phyloP scores from a whole-genome alignment of 2,888 invertebrate species.

The Heliconius sara region DNA sequence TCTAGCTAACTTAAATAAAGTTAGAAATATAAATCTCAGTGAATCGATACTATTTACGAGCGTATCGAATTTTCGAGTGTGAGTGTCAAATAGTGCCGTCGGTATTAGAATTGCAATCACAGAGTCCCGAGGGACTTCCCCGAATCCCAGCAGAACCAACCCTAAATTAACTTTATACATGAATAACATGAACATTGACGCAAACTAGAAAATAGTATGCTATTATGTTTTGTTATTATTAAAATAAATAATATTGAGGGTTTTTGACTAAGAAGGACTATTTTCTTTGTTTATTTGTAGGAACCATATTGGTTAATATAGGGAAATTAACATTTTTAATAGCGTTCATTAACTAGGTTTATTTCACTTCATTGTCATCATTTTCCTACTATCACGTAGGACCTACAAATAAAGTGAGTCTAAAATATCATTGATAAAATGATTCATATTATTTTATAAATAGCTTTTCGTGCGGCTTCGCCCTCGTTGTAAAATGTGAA shows the following conservation, averaged over 20 bases:
- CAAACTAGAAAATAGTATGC: not conserved
- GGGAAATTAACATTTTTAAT: too few species aligned
- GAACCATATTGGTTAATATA: not conserved
- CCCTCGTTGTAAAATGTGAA: not conserved
- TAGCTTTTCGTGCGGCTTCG: not conserved
- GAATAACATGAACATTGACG: constrained; percentile 2
- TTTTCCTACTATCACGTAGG: too few species aligned
- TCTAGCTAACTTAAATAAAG: not conserved
- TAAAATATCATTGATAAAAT: not conserved
- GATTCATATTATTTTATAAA: too few species aligned
- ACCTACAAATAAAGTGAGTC: not conserved
- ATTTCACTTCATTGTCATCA: not conserved
- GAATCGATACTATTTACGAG: not conserved
- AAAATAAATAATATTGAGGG: not conserved
- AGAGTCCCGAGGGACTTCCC: not conserved
- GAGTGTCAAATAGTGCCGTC: constrained; percentile 13
- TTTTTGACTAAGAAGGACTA: not conserved
- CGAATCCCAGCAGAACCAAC: not conserved
- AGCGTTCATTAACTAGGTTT: too few species aligned
- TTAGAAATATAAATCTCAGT: not conserved
- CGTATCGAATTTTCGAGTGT: not conserved
- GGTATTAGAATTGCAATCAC: not conserved
- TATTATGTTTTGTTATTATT: too few species aligned
- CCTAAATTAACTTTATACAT: constrained; percentile 13
- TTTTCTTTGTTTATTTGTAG: not conserved